These are phyloP conservation scores for Caenorhabditis remanei DNA, from an alignment of 1,140 invertebrate species.

Conservation along the genomic window DNA sequence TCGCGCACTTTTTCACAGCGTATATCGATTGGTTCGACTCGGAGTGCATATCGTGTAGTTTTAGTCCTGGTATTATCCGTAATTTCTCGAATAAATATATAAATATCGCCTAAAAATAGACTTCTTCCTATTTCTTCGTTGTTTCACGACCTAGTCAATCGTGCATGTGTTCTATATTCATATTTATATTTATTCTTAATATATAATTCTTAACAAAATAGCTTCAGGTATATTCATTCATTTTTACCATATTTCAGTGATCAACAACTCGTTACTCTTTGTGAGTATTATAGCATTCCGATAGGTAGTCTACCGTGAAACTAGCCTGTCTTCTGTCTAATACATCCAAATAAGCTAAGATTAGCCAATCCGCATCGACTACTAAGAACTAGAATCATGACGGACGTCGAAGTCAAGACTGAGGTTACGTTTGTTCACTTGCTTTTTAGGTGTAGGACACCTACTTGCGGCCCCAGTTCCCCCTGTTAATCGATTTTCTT, in stretches of 20 bases:
- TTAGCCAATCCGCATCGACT: background rate
- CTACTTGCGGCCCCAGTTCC: background rate
- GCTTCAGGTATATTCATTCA: too few species aligned
- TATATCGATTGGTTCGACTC: background rate
- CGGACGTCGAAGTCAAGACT: slow-evolving; percentile 31
- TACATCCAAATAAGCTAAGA: slow-evolving; percentile 27
- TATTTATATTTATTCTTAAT: background rate
- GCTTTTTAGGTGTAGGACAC: background rate
- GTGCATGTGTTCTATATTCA: background rate
- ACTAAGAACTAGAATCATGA: slow-evolving; percentile 22
- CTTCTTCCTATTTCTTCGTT: background rate
- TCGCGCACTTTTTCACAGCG: background rate
- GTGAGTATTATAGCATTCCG: background rate
- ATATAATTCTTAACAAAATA: background rate
- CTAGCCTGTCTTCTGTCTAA: slow-evolving; percentile 32
- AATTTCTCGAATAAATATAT: background rate
- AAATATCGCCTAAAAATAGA: background rate
- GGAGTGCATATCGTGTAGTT: background rate
- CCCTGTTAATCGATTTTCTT: background rate
- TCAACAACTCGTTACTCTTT: background rate
- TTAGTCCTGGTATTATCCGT: slow-evolving; percentile 5
- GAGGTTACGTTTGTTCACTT: slow-evolving; percentile 42
- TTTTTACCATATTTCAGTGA: slow-evolving; percentile 1
- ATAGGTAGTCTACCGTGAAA: slow-evolving; percentile 31
- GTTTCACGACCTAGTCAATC: background rate